Conservation (phyloP, 2,797 vertebrate genomes). For the Thamnophis elegans region DNA sequence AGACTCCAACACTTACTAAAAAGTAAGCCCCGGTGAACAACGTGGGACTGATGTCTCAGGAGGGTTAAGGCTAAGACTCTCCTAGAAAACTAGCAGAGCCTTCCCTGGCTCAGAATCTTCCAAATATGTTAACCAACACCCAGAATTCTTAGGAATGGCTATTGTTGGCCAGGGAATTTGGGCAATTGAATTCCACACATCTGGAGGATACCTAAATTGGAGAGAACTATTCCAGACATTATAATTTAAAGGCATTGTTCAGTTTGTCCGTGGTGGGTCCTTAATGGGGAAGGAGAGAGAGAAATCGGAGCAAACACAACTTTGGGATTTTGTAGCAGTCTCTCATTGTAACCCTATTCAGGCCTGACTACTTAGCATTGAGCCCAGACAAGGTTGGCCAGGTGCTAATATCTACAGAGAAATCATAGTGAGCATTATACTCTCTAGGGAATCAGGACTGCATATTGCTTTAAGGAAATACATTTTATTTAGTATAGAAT, state of each 20-base stretch:
- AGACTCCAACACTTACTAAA: not conserved
- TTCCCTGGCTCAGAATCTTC: not conserved
- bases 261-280: not conserved
- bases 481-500: not conserved
- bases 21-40: not conserved
- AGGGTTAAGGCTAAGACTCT: not conserved
- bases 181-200: not conserved
- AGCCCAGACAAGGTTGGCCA: not conserved
- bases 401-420: not conserved
- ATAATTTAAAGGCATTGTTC: not conserved
- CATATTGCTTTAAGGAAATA: not conserved
- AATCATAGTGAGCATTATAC: not conserved
- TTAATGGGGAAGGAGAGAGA: not conserved
- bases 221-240: not conserved
- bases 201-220: not conserved
- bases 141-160: not conserved
- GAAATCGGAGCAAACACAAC: not conserved
- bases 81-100: not conserved
- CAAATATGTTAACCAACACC: not conserved
- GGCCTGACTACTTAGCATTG: not conserved
- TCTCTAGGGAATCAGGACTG: not conserved
- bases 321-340: not conserved
- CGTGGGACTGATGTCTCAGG: not conserved
- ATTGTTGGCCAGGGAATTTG: not conserved
- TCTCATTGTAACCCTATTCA: not conserved